phyloP scores from a whole-genome alignment of 2,888 invertebrate species.

The Tetragnatha montana region DNA sequence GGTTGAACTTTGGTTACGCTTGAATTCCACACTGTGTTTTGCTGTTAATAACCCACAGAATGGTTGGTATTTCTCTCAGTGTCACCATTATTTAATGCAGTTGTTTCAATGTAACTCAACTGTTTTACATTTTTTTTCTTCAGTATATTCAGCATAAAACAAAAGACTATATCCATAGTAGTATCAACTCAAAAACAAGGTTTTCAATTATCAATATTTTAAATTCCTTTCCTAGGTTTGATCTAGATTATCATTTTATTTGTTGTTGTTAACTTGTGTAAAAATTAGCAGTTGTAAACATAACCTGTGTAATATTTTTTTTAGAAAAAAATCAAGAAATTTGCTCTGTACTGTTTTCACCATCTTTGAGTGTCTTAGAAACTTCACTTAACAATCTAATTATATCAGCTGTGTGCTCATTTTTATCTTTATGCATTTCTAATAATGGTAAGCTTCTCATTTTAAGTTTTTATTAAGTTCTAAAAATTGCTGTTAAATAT shows the following conservation, averaged over 20 bases:
- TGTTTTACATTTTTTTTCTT: too few species aligned
- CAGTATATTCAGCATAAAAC: too few species aligned
- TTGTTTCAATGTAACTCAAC: too few species aligned
- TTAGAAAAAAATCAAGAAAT: constrained; percentile 47
- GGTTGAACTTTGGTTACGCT: constrained; percentile 36
- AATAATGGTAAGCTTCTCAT: constrained; percentile 36
- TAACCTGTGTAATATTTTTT: constrained; percentile 11
- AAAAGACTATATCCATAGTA: too few species aligned
- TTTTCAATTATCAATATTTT: neutral
- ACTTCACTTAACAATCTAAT: neutral
- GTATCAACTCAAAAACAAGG: too few species aligned
- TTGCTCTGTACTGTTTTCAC: constrained; percentile 28
- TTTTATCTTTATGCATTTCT: constrained; percentile 47
- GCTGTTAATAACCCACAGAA: constrained; percentile 61
- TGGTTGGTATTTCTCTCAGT: constrained; percentile 16
- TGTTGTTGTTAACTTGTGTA: neutral
- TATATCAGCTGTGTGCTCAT: constrained; percentile 25
- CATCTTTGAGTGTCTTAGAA: constrained; percentile 41
- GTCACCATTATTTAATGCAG: too few species aligned
- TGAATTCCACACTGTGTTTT: constrained; percentile 54
- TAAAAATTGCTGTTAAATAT: neutral
- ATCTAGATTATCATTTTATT: neutral
- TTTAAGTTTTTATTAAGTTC: neutral
- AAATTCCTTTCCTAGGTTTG: neutral
- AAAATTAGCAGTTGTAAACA: neutral